A percentile compares a stretch with the other conserved stretches of the same genome.
phyloP scores from a whole-genome alignment of 2,888 invertebrate species.

The Heterodera filipjevi region DNA sequence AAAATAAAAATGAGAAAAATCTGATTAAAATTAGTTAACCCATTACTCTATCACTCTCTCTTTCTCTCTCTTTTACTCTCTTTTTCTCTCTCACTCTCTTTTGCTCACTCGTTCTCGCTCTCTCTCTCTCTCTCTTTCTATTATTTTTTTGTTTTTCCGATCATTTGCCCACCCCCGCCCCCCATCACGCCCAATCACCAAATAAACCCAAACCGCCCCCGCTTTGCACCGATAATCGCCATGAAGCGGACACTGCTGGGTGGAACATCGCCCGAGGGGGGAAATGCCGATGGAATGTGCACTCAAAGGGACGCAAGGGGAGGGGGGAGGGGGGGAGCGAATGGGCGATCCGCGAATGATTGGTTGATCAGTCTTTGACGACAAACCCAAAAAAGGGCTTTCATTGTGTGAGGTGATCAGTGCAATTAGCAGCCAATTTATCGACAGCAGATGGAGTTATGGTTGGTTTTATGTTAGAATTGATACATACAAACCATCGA shows the following conservation, averaged over 20 bases:
- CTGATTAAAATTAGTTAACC: too few relatives aligned
- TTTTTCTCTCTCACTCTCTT: background rate
- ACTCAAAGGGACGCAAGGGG: background rate
- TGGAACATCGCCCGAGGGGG: slow-evolving; percentile 1
- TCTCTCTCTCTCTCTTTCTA: too few relatives aligned
- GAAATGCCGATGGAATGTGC: slow-evolving; percentile 9
- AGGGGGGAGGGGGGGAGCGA: too few relatives aligned
- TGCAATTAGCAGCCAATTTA: background rate
- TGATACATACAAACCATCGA: too few relatives aligned
- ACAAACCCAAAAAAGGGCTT: background rate
- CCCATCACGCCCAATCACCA: background rate
- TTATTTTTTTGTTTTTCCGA: background rate
- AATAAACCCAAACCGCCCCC: slow-evolving; percentile 21
- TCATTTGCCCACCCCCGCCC: background rate
- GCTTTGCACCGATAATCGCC: slow-evolving; percentile 16
- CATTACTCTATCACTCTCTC: too few relatives aligned
- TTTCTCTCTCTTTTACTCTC: too few relatives aligned
- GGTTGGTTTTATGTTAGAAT: background rate
- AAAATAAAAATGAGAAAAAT: too few relatives aligned
- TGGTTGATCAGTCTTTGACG: background rate
- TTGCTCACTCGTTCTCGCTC: background rate
- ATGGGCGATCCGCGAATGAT: background rate
- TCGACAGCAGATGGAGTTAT: background rate
- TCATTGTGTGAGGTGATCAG: background rate
- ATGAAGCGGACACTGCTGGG: background rate